phyloP scores from a whole-genome alignment of 2,797 vertebrate species.

The Holocentrus rufus region DNA sequence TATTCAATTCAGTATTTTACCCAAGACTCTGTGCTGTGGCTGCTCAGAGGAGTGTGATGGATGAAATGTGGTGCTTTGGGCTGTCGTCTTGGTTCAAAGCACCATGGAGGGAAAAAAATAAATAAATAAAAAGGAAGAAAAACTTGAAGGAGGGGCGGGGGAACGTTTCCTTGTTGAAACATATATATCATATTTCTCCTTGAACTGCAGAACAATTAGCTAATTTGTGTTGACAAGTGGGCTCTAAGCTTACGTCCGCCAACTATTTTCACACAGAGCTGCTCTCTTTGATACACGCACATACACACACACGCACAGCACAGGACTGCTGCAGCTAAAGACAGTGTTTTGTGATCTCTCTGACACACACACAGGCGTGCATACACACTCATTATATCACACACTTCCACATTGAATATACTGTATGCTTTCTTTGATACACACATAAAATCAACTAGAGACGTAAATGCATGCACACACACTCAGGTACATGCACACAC shows the following conservation, averaged over 20 bases:
- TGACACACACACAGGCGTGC: slow-evolving; percentile 20
- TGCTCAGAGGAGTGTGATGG: background rate
- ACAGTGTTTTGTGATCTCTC: slow-evolving; percentile 14
- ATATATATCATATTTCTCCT: slow-evolving; percentile 19
- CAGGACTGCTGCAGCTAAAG: background rate
- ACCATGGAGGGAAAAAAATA: background rate
- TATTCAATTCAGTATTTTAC: no score
- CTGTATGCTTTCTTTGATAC: background rate
- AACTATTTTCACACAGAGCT: slow-evolving; percentile 37
- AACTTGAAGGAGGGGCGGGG: background rate
- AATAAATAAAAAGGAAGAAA: background rate
- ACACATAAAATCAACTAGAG: no score
- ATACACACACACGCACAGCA: slow-evolving; percentile 1
- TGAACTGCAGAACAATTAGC: slow-evolving; percentile 47
- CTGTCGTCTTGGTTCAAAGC: background rate
- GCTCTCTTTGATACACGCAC: slow-evolving; percentile 30
- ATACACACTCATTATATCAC: slow-evolving; percentile 22
- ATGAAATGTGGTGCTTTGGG: background rate
- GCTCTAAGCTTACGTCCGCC: slow-evolving; percentile 28
- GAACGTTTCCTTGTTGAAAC: background rate
- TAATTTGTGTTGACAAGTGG: slow-evolving; percentile 43
- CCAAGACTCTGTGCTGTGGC: background rate
- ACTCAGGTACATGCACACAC: slow-evolving; percentile 11
- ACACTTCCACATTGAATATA: background rate
- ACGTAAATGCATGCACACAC: slow-evolving; percentile 10